phyloP scores from a whole-genome alignment of 2,888 invertebrate genomes.

The Nephrocerus scutellatus region DNA sequence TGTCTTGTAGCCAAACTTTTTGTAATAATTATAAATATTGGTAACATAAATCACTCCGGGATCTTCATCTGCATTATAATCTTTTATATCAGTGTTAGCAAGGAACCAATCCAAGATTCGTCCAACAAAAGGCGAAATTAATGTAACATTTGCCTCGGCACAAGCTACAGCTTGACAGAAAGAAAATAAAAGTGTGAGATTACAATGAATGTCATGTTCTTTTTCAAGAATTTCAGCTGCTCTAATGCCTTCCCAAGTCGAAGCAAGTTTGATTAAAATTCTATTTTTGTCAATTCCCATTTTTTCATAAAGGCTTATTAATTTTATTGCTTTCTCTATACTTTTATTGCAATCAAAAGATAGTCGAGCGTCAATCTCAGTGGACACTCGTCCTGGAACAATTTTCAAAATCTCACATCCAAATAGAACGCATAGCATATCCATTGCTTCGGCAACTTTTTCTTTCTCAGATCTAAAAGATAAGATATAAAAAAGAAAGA shows the following conservation, averaged over 20 bases:
- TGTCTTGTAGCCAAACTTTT: constrained; percentile 94
- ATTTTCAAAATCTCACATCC: constrained; percentile 96
- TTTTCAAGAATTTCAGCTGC: constrained; percentile 91
- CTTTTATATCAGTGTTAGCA: constrained; percentile 77
- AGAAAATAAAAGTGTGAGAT: constrained; percentile 92
- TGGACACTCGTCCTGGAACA: constrained; percentile 75
- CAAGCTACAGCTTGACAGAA: constrained; percentile 96
- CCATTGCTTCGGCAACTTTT: constrained; percentile 83
- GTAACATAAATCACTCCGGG: constrained; percentile 95
- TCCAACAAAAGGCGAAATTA: constrained; percentile 99
- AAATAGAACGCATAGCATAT: constrained; percentile 91
- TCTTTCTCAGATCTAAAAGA: too few species aligned
- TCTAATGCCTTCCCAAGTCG: constrained; percentile 99
- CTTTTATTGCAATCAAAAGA: constrained; percentile 93
- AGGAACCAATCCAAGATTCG: constrained; percentile 97
- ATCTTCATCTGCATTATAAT: constrained; percentile 78
- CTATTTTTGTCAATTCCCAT: constrained; percentile 86
- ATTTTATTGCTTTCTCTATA: constrained; percentile 77
- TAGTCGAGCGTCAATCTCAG: constrained; percentile 50
- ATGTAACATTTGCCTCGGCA: constrained; percentile 93
- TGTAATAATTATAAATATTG: constrained; percentile 96
- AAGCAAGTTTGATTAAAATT: constrained; percentile 93
- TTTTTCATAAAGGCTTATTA: constrained; percentile 85
- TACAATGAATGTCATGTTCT: constrained; percentile 92
- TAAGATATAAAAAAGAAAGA: too few species aligned